phyloP scores from a whole-genome alignment of 2,797 vertebrate genomes.

The Arctocebus calabarensis region DNA sequence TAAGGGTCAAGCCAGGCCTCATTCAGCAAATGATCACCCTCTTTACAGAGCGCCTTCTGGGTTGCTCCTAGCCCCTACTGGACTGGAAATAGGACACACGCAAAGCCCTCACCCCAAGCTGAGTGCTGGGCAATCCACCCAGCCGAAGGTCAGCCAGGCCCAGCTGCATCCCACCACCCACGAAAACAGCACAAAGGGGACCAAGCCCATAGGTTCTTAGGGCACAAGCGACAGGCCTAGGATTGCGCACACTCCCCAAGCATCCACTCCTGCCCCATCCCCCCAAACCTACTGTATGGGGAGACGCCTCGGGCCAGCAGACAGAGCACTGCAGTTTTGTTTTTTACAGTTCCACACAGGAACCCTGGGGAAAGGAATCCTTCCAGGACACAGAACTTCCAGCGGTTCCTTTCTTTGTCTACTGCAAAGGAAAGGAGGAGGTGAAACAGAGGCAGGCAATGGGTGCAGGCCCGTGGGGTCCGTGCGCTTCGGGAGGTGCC shows the following conservation, averaged over 20 bases:
- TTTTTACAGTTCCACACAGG: background rate
- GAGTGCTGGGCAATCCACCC: background rate
- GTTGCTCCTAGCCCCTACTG: background rate
- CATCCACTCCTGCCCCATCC: background rate
- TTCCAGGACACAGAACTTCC: background rate
- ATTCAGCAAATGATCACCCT: background rate
- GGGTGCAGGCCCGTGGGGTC: background rate
- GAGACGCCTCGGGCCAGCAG: background rate
- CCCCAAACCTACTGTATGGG: background rate
- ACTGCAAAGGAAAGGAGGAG: background rate
- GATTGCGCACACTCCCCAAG: background rate
- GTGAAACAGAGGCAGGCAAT: background rate
- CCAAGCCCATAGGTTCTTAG: background rate
- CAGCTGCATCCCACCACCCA: background rate
- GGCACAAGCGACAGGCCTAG: background rate
- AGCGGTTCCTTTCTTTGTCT: background rate
- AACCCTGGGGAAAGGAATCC: background rate
- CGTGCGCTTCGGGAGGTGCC: background rate
- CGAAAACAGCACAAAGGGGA: background rate
- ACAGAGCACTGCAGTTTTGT: background rate
- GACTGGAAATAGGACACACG: background rate
- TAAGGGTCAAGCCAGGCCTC: background rate
- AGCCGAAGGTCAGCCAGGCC: background rate
- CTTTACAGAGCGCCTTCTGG: background rate
- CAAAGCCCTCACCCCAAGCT: background rate